Evolutionary conservation across 2,113 vertebrate genomes (phyloP), one percentile per base, ranked within the genome.

Genomic region (Mohoua ochrocephala): DNA sequence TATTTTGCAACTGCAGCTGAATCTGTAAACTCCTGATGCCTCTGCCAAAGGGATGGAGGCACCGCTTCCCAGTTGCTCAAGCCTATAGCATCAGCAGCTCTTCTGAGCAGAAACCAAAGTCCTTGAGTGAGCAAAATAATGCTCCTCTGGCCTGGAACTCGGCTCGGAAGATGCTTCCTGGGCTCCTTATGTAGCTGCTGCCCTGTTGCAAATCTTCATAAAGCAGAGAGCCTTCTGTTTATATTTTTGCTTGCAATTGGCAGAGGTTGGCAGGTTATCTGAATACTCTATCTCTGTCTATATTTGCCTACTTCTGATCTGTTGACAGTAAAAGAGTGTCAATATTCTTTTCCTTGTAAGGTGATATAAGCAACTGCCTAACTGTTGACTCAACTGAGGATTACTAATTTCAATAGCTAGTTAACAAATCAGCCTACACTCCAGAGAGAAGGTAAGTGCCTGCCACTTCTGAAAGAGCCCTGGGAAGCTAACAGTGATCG

Each of bases 261-360:
- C 54, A 95, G 59, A 67, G 64, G 97, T 74, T 90, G 88, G 64
- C 84, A 77, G 76, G 77, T 95, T 96, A 97, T 97, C 88, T 81
- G 89, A 93, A 59, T 82, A 80, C 80, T 96, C 64, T 89, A 93
- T 96, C 91, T 97, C 73, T 95, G 87, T 90, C 91, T 95, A 52
- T 88, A 94, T 96, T 97, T 97, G 95, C 73, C 60, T 93, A 50
- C 84, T 89, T 96, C 85, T 80, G 82, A 94, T 91, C 44, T 97
- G 95, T 97, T 96, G 94, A 96, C 93, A 96, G 45, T 95, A 39
- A 84, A 93, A 95, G 44, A 92, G 78, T 90, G 89, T 97, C 91
- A 97, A 92, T 96, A 93, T 89, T 95, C 81, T 95, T 97, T 79
- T 94, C 95, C 95, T 96, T 95, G 84, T 95, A 97, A 93, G 92